Evolutionary conservation across 2,888 invertebrate species (phyloP), one percentile per base, ranked within the genome.

Genomic region (Rhogogaster chlorosoma): DNA sequence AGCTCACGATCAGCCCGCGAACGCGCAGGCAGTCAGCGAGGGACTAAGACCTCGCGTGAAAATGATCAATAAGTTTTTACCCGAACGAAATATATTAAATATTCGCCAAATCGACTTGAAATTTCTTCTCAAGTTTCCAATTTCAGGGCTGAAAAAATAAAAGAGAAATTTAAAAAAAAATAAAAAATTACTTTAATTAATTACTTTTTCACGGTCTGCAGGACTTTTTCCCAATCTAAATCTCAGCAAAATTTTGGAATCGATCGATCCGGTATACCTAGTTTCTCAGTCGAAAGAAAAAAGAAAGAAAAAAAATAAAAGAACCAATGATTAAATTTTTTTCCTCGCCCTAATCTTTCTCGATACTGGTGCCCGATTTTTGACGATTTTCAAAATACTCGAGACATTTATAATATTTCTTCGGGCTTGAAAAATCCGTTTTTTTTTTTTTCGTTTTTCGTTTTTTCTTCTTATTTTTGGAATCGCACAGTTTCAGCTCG

Each of bases 1-100:
- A 73, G 38, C 38, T 42, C 71, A 22, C 71, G 71, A 89, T 88
- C 88, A 87, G 84, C 86, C 78, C 84, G 57, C 84, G 75, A 36
- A 86, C 70, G 71, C 12, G 5, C 53, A 53, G 73, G 53, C 7
- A 36, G 22, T 42, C 36, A 77, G 78, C 64, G 64, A 22, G 32
- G 67, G 67, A 18, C 32, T 67, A 15, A 67, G 18, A 67, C 67
- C 29, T 67, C 32, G 29, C 32, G 18, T 32, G 15, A 67, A 53
- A 18, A 32, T 67, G 29, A 67, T 67, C 67, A 67, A 67, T 67
- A 26, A 67, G 32, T 67, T 26, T 67, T 61, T 26, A 18, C 49
- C 18, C 49, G 1, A 38, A 38, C 18, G 5, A n/a, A 18, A 6
- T 9, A 49, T 49, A 49, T 49, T 1, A 6, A 18, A 49, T 49